Conservation (phyloP, 2,113 vertebrate species). For the Cervus canadensis region DNA sequence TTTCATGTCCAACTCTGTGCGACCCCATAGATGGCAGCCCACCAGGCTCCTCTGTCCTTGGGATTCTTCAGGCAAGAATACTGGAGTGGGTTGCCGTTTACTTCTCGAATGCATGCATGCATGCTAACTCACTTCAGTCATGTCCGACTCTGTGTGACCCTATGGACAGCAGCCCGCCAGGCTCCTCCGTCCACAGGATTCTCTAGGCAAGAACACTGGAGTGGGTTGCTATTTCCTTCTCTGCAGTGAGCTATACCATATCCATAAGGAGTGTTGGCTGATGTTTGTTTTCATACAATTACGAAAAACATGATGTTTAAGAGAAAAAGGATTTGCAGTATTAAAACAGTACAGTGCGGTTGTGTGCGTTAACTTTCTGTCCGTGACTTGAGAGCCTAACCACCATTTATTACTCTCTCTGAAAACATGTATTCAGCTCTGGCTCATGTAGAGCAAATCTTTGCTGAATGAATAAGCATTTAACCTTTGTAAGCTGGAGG, state of each 20-base stretch:
- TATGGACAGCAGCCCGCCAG: not conserved
- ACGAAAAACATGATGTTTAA: not conserved
- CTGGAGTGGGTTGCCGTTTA: not conserved
- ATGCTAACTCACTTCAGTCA: not conserved
- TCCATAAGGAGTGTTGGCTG: not conserved
- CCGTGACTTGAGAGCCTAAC: not conserved
- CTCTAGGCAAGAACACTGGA: not conserved
- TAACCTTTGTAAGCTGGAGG: not conserved
- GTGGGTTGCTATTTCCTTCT: not conserved
- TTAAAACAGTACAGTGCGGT: not conserved
- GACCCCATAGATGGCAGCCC: too few relatives aligned
- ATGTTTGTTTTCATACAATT: not conserved
- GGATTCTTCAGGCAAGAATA: too few relatives aligned
- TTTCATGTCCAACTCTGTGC: rapidly evolving
- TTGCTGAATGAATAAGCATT: not conserved
- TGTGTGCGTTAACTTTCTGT: not conserved
- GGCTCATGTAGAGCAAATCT: not conserved
- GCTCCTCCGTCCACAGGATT: not conserved
- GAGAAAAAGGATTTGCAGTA: not conserved
- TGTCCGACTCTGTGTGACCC: not conserved
- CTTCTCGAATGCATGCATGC: not conserved
- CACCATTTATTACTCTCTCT: not conserved
- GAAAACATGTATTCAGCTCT: not conserved
- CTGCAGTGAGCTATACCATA: not conserved
- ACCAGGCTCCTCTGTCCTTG: too few relatives aligned